Conservation (phyloP, 2,113 vertebrate genomes). For the Eretmochelys imbricata region DNA sequence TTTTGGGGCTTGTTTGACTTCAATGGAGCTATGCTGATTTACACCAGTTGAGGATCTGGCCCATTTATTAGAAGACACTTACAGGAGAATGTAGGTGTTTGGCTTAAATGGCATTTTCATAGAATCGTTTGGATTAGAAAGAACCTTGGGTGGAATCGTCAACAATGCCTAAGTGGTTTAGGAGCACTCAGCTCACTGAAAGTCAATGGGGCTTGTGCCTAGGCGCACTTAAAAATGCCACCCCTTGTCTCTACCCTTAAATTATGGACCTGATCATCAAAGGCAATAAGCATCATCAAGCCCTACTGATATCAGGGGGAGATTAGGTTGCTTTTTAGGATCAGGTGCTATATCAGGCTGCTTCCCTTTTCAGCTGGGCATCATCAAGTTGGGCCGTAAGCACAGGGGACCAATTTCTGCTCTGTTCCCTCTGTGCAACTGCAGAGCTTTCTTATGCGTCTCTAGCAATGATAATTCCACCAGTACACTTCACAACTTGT, state of each 20-base stretch:
- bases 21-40: not conserved
- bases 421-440: rapidly evolving
- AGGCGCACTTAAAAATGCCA: not conserved
- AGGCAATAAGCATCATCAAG: not conserved
- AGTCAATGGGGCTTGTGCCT: constrained; percentile 8
- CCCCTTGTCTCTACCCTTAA: constrained; percentile 52
- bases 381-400: not conserved
- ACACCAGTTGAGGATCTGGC: not conserved
- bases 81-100: not conserved
- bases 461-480: not conserved
- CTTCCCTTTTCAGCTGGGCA: not conserved
- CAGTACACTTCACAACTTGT: not conserved
- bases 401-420: not conserved
- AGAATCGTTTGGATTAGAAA: not conserved
- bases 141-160: not conserved
- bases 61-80: not conserved
- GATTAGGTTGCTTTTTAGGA: constrained; percentile 5
- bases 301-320: constrained; percentile 11
- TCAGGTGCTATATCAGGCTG: not conserved
- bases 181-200: not conserved
- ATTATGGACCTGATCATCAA: not conserved
- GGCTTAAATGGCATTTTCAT: constrained; percentile 16
- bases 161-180: not conserved
- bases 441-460: not conserved
- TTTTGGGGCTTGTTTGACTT: rapidly evolving